phyloP scores from a whole-genome alignment of 2,797 vertebrate species.

The Phyllotis vaccarum region DNA sequence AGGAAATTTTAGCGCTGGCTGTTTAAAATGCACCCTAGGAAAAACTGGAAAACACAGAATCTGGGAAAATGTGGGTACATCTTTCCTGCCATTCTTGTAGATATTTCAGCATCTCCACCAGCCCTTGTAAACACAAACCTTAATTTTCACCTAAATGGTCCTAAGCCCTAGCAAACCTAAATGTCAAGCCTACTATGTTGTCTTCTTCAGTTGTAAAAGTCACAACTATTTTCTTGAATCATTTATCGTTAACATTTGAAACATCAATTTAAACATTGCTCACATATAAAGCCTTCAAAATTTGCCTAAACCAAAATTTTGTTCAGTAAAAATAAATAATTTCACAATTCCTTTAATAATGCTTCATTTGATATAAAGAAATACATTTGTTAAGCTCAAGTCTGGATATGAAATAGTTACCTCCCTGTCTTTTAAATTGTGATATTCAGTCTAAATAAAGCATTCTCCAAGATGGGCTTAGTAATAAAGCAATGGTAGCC shows the following conservation, averaged over 20 bases:
- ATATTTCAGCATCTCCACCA: neutral
- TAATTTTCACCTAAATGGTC: neutral
- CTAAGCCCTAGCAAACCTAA: neutral
- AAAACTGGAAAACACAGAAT: neutral
- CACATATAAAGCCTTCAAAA: rapidly evolving
- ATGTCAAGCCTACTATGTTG: neutral
- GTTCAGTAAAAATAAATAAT: neutral
- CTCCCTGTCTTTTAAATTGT: neutral
- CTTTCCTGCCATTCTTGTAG: neutral
- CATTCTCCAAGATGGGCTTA: neutral
- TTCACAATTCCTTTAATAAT: neutral
- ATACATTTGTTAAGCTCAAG: neutral
- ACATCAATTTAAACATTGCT: neutral
- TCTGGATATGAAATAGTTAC: neutral
- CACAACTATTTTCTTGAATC: neutral
- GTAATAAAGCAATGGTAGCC: neutral
- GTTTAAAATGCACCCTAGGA: neutral
- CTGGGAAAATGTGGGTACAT: neutral
- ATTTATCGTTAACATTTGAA: neutral
- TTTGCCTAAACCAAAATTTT: neutral
- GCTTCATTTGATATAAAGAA: neutral
- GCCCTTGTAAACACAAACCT: neutral
- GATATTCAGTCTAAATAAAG: neutral
- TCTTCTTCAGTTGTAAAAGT: neutral
- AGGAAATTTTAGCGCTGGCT: neutral